Percentiles rank a stretch among this genome's conserved stretches.
phyloP scores from a whole-genome alignment of 2,888 invertebrate genomes.

The Hypsopygia costalis region DNA sequence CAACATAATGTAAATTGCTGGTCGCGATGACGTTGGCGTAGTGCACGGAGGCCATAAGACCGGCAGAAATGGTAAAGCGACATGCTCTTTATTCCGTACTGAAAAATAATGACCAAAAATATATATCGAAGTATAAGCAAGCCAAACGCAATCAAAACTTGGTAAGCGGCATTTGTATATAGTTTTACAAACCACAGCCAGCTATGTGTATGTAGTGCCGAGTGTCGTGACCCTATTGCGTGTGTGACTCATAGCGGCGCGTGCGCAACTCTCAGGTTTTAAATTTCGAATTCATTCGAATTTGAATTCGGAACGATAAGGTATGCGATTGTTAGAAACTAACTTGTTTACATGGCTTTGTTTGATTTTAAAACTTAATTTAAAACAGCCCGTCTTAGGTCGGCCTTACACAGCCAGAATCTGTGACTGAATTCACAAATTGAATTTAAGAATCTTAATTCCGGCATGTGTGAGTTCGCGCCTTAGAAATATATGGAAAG shows the following conservation, averaged over 20 bases:
- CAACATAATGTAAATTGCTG: no score
- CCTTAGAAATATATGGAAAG: no score
- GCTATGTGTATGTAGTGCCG: constrained; percentile 37
- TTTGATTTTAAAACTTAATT: no score
- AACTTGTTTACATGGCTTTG: not conserved
- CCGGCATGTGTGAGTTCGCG: no score
- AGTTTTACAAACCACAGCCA: constrained; percentile 29
- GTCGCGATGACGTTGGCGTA: no score
- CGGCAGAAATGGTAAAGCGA: no score
- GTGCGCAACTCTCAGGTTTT: constrained; percentile 68
- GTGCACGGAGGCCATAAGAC: no score
- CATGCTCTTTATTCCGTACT: no score
- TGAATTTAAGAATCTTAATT: no score
- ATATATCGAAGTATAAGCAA: constrained; percentile 25
- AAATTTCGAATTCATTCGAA: constrained; percentile 66
- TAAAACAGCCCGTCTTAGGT: no score
- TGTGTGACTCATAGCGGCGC: constrained; percentile 71
- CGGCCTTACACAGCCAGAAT: no score
- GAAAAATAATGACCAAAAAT: constrained; percentile 36
- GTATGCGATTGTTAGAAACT: constrained; percentile 34
- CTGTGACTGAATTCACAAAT: no score
- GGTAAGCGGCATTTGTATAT: constrained; percentile 48
- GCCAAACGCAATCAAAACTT: constrained; percentile 63
- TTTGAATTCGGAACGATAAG: constrained; percentile 52
- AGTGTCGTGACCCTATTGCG: constrained; percentile 75